Conservation (phyloP, 2,888 invertebrate genomes). For the Carterocephalus palaemon region DNA sequence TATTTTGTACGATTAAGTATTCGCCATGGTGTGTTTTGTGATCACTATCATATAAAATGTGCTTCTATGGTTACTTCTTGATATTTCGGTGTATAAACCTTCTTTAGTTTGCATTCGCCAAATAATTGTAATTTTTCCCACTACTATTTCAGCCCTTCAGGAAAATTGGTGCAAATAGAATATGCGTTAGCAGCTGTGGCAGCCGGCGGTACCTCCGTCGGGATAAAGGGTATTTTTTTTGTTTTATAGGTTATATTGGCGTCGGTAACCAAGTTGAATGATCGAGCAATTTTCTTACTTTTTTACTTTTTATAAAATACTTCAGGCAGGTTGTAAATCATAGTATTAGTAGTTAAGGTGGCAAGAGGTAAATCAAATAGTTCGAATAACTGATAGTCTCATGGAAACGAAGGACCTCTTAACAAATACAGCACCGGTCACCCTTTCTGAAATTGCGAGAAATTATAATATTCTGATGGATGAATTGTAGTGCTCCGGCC, state of each 20-base stretch:
- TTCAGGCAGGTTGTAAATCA: too few relatives aligned
- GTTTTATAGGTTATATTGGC: constrained; percentile 45
- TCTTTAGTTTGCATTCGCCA: background rate
- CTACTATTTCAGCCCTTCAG: constrained; percentile 91
- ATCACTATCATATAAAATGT: background rate
- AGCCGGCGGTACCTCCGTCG: constrained; percentile 98
- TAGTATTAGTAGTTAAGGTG: too few relatives aligned
- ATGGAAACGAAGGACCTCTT: too few relatives aligned
- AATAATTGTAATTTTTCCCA: constrained; percentile 6
- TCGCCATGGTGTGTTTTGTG: background rate
- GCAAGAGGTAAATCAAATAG: too few relatives aligned
- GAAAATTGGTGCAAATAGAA: constrained; percentile 99
- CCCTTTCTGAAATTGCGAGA: too few relatives aligned
- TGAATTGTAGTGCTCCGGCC: too few relatives aligned
- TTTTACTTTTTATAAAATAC: constrained; percentile 5
- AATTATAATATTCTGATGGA: too few relatives aligned
- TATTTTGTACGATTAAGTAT: background rate
- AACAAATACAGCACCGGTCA: too few relatives aligned
- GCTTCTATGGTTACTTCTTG: background rate
- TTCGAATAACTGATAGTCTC: too few relatives aligned
- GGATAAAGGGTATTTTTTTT: constrained; percentile 89
- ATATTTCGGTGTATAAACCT: background rate
- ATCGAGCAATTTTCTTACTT: constrained; percentile 9
- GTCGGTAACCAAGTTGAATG: constrained; percentile 22
- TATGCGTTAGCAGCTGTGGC: constrained; percentile 99